Evolutionary conservation across 2,888 invertebrate genomes (phyloP), one percentile per base, ranked within the genome.

Genomic region (Nemurella pictetii): DNA sequence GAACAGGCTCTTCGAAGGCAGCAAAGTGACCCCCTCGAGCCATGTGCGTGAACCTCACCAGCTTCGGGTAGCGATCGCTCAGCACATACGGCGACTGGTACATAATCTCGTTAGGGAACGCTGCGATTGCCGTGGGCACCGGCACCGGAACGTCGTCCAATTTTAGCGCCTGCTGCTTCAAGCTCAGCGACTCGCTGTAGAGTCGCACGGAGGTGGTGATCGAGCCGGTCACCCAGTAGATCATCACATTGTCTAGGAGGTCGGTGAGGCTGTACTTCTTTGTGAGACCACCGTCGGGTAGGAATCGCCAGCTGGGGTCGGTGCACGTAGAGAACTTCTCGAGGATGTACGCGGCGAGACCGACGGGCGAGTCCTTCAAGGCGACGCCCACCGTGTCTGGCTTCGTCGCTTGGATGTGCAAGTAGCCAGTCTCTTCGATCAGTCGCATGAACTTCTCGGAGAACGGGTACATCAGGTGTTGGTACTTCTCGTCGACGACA

Each of bases 21-120:
- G 95, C 95, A 89, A 97, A 98, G 89, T 98, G 98, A 0, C 98
- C 98, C 0, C 96, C 97, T 1, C 93, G 91, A 0, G 92, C 91
- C 36, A 94, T 91, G 77, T 94, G 91, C 0, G 93, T 94, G 87
- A 93, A 93, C 82, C 94, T 95, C 3, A 96, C 90, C 82, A 97
- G 90, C 89, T 96, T 95, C 20, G 88, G 89, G 89, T 91, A 96
- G 87, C 93, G 94, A 0, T 92, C 89, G 75, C 90, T 90, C 3
- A 96, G 88, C 3, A 94, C 89, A 26, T 90, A 91, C 87, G 95
- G 93, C 0, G 95, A 92, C 15, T 90, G 89, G 35, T 84, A 86
- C 0, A 90, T 77, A 0, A 96, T 28, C 87, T 97, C 97, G 87
- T 95, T 88, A 7, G 94, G 94, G 88, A 96, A 96, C 25, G 93